phyloP scores from a whole-genome alignment of 2,113 vertebrate species.

The Crotalus viridis region DNA sequence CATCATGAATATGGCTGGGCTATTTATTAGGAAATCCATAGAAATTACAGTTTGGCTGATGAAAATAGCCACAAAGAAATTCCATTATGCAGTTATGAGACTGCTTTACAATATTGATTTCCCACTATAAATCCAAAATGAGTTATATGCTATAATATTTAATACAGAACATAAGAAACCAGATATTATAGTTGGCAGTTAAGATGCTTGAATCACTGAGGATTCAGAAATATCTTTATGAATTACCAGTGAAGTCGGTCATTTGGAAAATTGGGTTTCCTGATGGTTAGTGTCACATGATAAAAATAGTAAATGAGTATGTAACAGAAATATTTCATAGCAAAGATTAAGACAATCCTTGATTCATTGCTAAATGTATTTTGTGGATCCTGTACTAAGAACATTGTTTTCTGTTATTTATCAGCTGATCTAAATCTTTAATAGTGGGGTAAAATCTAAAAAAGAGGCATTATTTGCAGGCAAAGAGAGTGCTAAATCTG shows the following conservation, averaged over 20 bases:
- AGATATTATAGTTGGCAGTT: slow-evolving; percentile 47
- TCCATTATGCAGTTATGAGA: slow-evolving; percentile 26
- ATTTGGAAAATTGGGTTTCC: slow-evolving; percentile 55
- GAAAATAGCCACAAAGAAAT: slow-evolving; percentile 34
- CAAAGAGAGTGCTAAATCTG: slow-evolving; percentile 42
- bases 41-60: slow-evolving; percentile 43
- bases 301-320: slow-evolving; percentile 49
- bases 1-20: background rate
- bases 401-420: slow-evolving; percentile 47
- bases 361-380: slow-evolving; percentile 22
- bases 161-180: slow-evolving; percentile 38
- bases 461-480: slow-evolving; percentile 42
- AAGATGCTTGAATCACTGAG: slow-evolving; percentile 45
- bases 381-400: slow-evolving; percentile 1
- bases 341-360: slow-evolving; percentile 23
- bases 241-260: slow-evolving; percentile 40
- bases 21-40: slow-evolving; percentile 38
- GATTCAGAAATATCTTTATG: slow-evolving; percentile 48
- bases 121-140: slow-evolving; percentile 43
- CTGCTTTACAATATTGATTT: slow-evolving; percentile 49
- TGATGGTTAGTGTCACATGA: slow-evolving; percentile 44
- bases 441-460: slow-evolving; percentile 49
- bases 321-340: slow-evolving; percentile 40
- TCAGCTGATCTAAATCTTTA: background rate
- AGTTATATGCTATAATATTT: slow-evolving; percentile 42